Conservation (phyloP, 2,888 invertebrate genomes). For the Agriopis aurantiaria region DNA sequence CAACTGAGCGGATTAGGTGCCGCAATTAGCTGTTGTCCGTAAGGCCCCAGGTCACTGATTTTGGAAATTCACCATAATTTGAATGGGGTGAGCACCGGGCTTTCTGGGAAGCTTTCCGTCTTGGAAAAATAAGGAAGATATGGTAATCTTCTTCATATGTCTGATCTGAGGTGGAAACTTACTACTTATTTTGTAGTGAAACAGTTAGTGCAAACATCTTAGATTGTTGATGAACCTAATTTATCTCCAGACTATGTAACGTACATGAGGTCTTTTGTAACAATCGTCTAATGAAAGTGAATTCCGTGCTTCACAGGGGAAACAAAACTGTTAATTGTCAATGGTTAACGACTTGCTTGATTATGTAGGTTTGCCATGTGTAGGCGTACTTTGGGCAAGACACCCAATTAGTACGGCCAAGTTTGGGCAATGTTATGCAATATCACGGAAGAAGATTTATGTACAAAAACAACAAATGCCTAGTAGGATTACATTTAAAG, state of each 20-base stretch:
- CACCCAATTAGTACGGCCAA: slow-evolving; percentile 20
- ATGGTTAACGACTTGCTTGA: slow-evolving; percentile 36
- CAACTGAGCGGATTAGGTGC: too few relatives aligned
- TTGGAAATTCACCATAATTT: too few relatives aligned
- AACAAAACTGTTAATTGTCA: slow-evolving; percentile 47
- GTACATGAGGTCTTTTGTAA: slow-evolving; percentile 38
- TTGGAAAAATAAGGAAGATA: too few relatives aligned
- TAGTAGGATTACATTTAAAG: slow-evolving; percentile 2
- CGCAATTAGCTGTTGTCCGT: too few relatives aligned
- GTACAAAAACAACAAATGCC: slow-evolving; percentile 4
- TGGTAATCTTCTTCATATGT: too few relatives aligned
- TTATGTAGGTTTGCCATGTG: slow-evolving; percentile 28
- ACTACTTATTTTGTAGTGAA: too few relatives aligned
- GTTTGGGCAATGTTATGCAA: slow-evolving; percentile 23
- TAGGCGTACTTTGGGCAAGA: slow-evolving; percentile 26
- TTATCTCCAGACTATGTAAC: background rate
- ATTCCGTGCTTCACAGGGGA: slow-evolving; percentile 54
- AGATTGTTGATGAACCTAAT: background rate
- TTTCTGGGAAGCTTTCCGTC: too few relatives aligned
- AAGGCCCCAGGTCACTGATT: too few relatives aligned
- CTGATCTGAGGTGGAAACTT: too few relatives aligned
- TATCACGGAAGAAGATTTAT: slow-evolving; percentile 12
- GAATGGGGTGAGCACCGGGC: too few relatives aligned
- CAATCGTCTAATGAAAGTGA: slow-evolving; percentile 50
- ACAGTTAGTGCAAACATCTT: background rate